Evolutionary conservation across 1,140 invertebrate species (phyloP).

Genomic region (silkworm (Bombyx mori)): DNA sequence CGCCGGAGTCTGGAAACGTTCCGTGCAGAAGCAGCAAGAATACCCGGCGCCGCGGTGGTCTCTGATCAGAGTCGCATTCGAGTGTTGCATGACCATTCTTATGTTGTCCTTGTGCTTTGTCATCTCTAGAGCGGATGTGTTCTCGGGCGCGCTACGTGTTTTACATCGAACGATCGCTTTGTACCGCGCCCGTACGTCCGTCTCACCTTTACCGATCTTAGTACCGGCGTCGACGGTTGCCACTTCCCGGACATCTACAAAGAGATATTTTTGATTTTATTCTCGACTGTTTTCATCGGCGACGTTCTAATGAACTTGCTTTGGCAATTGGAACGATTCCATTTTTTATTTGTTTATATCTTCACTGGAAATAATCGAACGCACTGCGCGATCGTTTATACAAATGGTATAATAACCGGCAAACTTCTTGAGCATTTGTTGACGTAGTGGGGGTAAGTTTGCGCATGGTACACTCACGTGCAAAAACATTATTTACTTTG

Average conservation of each 20-base stretch:
- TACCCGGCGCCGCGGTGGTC: conserved; percentile 11
- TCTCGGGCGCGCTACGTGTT: not conserved
- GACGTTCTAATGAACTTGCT: no score
- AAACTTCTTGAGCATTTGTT: no score
- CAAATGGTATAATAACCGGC: no score
- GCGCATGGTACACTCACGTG: no score
- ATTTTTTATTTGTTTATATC: no score
- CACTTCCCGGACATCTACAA: conserved; percentile 2
- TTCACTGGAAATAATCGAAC: no score
- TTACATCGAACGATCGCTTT: not conserved
- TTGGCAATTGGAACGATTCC: no score
- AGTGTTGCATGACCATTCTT: conserved; percentile 11
- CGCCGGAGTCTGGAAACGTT: conserved; percentile 10
- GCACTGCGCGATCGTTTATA: no score
- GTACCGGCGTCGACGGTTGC: no score
- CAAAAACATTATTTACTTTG: no score
- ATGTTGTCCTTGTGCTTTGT: conserved; percentile 20
- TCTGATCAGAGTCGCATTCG: conserved; percentile 21
- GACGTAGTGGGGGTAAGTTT: no score
- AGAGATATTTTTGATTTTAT: not conserved
- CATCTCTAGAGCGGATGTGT: conserved; percentile 8
- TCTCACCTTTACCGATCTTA: not conserved
- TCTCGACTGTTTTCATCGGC: not conserved
- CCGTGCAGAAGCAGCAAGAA: conserved; percentile 17
- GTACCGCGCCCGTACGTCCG: conserved; percentile 1